Evolutionary conservation across 2,797 vertebrate species (phyloP), one percentile per base, ranked within the genome.

Genomic region (Knipowitschia caucasica): DNA sequence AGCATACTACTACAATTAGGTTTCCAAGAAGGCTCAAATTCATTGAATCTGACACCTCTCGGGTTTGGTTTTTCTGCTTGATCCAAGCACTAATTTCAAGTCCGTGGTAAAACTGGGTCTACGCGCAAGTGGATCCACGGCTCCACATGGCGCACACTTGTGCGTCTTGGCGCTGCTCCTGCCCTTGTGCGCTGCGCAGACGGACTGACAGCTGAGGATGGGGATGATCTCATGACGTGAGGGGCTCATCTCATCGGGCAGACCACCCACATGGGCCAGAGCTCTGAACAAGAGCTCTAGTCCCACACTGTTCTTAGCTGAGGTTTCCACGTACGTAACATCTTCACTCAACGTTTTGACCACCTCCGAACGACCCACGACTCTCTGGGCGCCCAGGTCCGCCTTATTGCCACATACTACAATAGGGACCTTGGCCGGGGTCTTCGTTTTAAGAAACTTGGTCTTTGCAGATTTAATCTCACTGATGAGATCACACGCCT

Each of bases 11-110:
- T 64, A 42, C 86, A 89, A 89, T 87, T 69, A 67, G 67, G 75
- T 77, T 83, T 23, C 70, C 29, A 80, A 81, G 76, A 85, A 71
- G 75, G 31, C 9, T 64, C 73, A 50, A 44, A 86, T 88, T 91
- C 85, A 90, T 85, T 90, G 89, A 88, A 91, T 87, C 51, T 88
- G 88, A 79, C 89, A 90, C 79, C 77, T 89, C 81, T 90, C 87
- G 47, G 77, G 75, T 86, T 89, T 90, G 52, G 71, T 81, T 36
- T 88, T 89, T 67, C 74, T 69, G 62, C 79, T 85, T 62, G 87
- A 83, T 71, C 81, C 83, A 71, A 90, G 80, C 67, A 91, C 86
- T 58, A 85, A 64, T 26, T 60, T 80, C 63, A 91, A 75, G 75
- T 91, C 90, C 53, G 83, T 88, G 67, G 68, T 80, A 76, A 89